Base-by-base conservation (phyloP, 2,113 vertebrate species). In the Odobenus rosmarus region DNA sequence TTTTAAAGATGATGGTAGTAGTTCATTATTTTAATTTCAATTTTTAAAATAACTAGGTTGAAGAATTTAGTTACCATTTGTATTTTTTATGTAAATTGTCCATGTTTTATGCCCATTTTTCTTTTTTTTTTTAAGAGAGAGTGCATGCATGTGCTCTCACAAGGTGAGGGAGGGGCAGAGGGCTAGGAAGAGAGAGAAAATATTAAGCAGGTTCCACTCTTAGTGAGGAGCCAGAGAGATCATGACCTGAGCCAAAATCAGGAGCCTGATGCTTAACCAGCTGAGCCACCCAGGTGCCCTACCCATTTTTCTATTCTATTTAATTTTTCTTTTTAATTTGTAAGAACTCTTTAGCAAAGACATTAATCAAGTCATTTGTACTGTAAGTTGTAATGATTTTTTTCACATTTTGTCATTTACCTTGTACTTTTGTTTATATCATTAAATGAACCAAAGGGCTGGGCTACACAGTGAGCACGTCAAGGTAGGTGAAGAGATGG, bases 11-110 rank as follows among this genome's bases (percentile, higher is more conserved):
- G 33, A 87, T 21, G 79, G 36, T n/a, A 87, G 4, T 88, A 77
- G 55, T 9, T 74, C 51, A 76, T 71, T 92, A 81, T 82, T 86
- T 96, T 94, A 36, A 92, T 89, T 96, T 93, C 7, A 49, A 14
- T 64, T 64, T 92, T 93, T 74, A 55, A 93, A 88, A 36, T 91
- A 88, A 90, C 72, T 62, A 49, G 33, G 21, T 82, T 90, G 33
- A 96, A 53, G 19, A 82, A 28, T 90, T 92, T 76, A 77, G 19
- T 93, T 79, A 53, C 14, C 26, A 49, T 28, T 95, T 59, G 18
- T 85, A 74, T 83, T 89, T 80, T 49, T 94, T 95, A 90, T 93
- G 1, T 82, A 90, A 49, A 8, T 46, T 92, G 62, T 92, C 26
- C 19, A 76, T 87, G 23, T 76, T 80, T 90, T 90, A 33, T 97